A percentile compares a stretch with the other conserved stretches of the same genome.
phyloP scores from a whole-genome alignment of 92 coral and sea anemone genomes.

The Paramuricea clavata region DNA sequence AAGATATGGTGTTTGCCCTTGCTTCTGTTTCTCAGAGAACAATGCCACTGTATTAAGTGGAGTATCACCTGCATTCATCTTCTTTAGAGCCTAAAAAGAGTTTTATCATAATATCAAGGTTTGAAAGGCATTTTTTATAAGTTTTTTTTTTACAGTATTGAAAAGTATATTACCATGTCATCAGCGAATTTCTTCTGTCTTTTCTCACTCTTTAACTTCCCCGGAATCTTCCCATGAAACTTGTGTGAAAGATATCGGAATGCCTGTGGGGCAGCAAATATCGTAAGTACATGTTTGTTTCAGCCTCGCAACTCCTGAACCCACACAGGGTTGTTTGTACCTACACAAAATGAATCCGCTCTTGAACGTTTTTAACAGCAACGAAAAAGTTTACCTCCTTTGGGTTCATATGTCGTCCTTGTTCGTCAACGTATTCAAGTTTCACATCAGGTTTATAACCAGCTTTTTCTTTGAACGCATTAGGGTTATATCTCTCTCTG shows the following conservation, averaged over 20 bases:
- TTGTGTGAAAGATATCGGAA: constrained; percentile 95
- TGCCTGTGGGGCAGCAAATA: too few species aligned
- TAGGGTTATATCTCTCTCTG: constrained; percentile 54
- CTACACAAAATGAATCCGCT: too few species aligned
- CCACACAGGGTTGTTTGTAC: too few species aligned
- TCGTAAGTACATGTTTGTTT: too few species aligned
- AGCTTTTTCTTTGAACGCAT: constrained; percentile 80
- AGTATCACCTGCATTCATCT: constrained; percentile 97
- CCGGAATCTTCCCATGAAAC: constrained; percentile 94
- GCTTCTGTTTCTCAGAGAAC: constrained; percentile 90
- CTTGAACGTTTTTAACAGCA: too few species aligned
- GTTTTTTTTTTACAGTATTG: not conserved
- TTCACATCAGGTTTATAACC: constrained; percentile 92
- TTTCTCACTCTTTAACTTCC: constrained; percentile 93
- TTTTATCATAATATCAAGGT: not conserved
- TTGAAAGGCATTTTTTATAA: not conserved
- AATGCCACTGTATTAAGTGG: constrained; percentile 94
- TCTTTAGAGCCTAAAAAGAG: constrained; percentile 81
- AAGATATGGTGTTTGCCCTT: constrained; percentile 91
- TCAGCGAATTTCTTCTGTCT: constrained; percentile 88
- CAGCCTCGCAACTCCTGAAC: too few species aligned
- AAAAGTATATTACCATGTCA: constrained; percentile 75
- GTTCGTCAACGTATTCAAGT: constrained; percentile 91
- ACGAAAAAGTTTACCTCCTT: constrained; percentile 84
- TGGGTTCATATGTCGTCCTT: constrained; percentile 83